Evolutionary conservation across 2,888 invertebrate genomes (phyloP).

Genomic region (Athalia circularis): DNA sequence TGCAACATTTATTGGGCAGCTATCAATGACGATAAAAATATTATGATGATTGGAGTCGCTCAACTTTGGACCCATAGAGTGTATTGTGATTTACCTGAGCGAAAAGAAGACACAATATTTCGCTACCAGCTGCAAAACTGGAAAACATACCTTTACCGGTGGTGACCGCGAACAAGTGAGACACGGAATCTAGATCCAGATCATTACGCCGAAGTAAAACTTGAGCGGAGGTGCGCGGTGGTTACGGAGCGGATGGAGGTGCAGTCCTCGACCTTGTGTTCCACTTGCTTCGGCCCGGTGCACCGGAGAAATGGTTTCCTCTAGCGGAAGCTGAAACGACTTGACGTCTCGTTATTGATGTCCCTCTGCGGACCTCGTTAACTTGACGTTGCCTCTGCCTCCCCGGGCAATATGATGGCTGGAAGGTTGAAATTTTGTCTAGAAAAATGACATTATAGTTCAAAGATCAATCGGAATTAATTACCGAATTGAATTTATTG

Average conservation of each 20-base stretch:
- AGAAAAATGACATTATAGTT: neutral
- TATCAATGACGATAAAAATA: too few species aligned
- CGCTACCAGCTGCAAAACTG: too few species aligned
- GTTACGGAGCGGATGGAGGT: slow-evolving; percentile 22
- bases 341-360: slow-evolving; percentile 28
- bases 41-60: too few species aligned
- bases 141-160: neutral
- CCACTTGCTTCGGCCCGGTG: slow-evolving; percentile 38
- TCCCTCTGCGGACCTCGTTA: slow-evolving; percentile 10
- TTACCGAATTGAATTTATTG: too few species aligned
- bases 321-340: slow-evolving; percentile 38
- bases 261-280: slow-evolving; percentile 41
- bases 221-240: slow-evolving; percentile 1
- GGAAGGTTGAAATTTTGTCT: neutral
- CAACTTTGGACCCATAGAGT: neutral
- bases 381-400: neutral
- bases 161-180: slow-evolving; percentile 40
- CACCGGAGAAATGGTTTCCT: slow-evolving; percentile 34
- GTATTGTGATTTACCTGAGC: neutral
- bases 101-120: too few species aligned
- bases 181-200: slow-evolving; percentile 42
- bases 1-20: too few species aligned
- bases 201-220: slow-evolving; percentile 43
- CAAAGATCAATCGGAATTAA: neutral
- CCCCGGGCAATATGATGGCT: neutral